Evolutionary conservation across 2,113 vertebrate species (phyloP), one percentile per base, ranked within the genome.

Genomic region (Oriolus oriolus): DNA sequence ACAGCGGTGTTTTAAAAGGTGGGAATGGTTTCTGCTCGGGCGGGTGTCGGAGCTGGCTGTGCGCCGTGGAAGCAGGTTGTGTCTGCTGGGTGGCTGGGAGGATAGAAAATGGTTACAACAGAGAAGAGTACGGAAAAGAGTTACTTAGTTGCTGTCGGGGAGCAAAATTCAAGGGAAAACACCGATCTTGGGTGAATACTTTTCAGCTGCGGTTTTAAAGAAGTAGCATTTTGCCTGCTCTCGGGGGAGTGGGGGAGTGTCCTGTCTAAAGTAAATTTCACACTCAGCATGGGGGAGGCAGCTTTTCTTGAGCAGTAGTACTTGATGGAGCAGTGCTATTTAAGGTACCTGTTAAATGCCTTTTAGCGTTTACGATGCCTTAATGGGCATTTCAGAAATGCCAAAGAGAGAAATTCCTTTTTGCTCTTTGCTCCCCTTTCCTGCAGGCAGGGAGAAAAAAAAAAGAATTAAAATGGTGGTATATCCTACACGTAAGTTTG

Each of bases 1-100:
- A 1, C 31, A 28, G 49, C 59, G 1, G 1, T 1, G 10, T 7
- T 66, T 22, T 5, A 4, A 9, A 10, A 21, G n/a, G 42, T 4
- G 45, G 37, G 2, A 5, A 16, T 39, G 33, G 13, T 35, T 50
- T 54, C 3, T 52, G 12, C 10, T 3, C 7, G 23, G 27, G 30
- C 28, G 68, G 26, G 1, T 4, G 3, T 60, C 24, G 5, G 53
- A 11, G 57, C 64, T 18, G 66, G 45, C 56, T 31, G 35, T 9
- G 4, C 53, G 27, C 90, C 39, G 59, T 44, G 83, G 44, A 9
- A 91, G 91, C 83, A 9, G 52, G 74, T 16, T 39, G 31, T 16
- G 26, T 19, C 44, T 35, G 33, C 71, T 35, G 97, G 95, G 14
- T 30, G 10, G 87, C 87, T 89, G 90, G 16, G 63, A 56, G n/a